Conservation (phyloP, 1,140 invertebrate genomes). For the Brevipalpus yothersi region DNA sequence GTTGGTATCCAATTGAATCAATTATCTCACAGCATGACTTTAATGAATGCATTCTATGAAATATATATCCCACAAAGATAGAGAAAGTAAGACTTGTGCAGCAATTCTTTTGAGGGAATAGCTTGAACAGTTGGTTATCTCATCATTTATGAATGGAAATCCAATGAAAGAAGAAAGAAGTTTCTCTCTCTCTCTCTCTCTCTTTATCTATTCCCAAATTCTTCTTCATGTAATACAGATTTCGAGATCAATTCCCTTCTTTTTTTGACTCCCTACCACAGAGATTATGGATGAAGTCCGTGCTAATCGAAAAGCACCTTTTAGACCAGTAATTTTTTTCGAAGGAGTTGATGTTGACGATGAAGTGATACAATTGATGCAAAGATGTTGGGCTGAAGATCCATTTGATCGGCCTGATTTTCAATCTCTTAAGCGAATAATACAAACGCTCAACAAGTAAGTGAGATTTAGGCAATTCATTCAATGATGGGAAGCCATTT, state of each 20-base stretch:
- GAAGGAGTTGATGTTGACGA: constrained; percentile 31
- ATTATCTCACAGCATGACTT: neutral
- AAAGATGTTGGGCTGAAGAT: constrained; percentile 62
- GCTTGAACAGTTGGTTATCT: too few relatives aligned
- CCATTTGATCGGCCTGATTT: constrained; percentile 55
- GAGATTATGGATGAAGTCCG: too few relatives aligned
- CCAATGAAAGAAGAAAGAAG: too few relatives aligned
- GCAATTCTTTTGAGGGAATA: neutral
- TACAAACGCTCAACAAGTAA: constrained; percentile 61
- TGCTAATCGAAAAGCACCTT: too few relatives aligned
- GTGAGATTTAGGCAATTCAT: constrained; percentile 26
- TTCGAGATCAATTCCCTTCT: too few relatives aligned
- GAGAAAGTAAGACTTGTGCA: too few relatives aligned
- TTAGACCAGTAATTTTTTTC: too few relatives aligned
- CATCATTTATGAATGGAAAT: too few relatives aligned
- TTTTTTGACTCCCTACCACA: too few relatives aligned
- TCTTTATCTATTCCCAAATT: neutral
- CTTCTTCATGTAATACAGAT: neutral
- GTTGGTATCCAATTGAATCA: neutral
- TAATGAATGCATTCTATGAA: too few relatives aligned
- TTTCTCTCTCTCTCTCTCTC: neutral
- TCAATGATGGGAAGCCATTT: neutral
- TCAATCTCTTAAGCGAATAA: constrained; percentile 43
- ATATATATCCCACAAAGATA: too few relatives aligned
- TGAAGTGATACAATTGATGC: constrained; percentile 45